A percentile compares a stretch with the other conserved stretches of the same genome.
Evolutionary conservation across 1,140 invertebrate species (phyloP).

Genomic region (Papilio polyxenes): DNA sequence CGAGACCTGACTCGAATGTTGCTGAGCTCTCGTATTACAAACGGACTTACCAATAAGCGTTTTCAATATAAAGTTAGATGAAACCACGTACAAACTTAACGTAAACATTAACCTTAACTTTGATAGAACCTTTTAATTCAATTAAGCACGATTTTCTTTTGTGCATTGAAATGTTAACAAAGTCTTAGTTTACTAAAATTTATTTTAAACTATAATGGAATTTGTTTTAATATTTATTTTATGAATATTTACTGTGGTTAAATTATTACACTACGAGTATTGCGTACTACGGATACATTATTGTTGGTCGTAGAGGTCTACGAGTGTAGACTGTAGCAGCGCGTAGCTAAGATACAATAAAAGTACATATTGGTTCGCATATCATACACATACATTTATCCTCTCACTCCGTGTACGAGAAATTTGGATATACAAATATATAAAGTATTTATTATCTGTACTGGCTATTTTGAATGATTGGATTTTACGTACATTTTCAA

Average conservation of each 20-base stretch:
- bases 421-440: too few relatives aligned
- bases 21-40: too few relatives aligned
- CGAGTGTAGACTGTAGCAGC: not conserved
- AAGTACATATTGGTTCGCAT: too few relatives aligned
- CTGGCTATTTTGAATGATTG: too few relatives aligned
- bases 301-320: not conserved
- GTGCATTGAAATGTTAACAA: not conserved
- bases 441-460: too few relatives aligned
- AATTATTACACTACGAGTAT: too few relatives aligned
- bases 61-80: constrained; percentile 25
- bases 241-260: not conserved
- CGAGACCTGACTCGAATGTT: constrained; percentile 7
- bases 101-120: not conserved
- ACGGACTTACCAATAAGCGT: constrained; percentile 11
- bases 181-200: not conserved
- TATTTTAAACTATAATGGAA: not conserved
- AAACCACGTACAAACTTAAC: constrained; percentile 13
- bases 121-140: not conserved
- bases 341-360: too few relatives aligned
- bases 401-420: not conserved
- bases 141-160: not conserved
- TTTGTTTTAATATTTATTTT: not conserved
- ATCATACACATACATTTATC: not conserved
- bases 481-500: not conserved
- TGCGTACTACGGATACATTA: too few relatives aligned